Conservation (phyloP, 1,140 invertebrate genomes). For the Drosophila lacertosa region DNA sequence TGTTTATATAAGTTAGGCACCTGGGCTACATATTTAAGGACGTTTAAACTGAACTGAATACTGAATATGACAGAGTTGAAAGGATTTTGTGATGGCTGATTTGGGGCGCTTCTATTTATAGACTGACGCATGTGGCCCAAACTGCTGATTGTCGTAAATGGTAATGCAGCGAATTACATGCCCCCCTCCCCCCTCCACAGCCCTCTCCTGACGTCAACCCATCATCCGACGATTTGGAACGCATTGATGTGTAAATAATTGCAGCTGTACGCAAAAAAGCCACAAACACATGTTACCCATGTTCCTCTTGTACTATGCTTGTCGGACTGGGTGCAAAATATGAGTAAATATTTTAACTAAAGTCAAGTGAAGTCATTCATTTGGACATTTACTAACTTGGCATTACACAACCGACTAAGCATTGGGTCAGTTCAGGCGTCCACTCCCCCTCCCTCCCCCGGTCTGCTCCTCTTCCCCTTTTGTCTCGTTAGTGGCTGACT, state of each 20-base stretch:
- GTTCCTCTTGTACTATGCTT: conserved; percentile 48
- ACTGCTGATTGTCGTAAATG: conserved; percentile 1
- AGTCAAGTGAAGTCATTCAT: conserved; percentile 80
- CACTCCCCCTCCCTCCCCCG: conserved; percentile 1
- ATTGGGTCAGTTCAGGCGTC: conserved; percentile 43
- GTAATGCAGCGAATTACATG: conserved; percentile 16
- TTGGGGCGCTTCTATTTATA: background rate
- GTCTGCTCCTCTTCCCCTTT: too few species aligned
- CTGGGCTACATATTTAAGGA: too few species aligned
- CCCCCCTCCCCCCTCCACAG: too few species aligned
- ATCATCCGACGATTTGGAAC: conserved; percentile 1
- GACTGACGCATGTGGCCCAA: background rate
- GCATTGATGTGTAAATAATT: conserved; percentile 75
- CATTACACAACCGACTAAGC: conserved; percentile 77
- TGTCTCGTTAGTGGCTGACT: conserved; percentile 53
- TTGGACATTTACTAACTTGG: conserved; percentile 79
- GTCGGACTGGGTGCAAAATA: conserved; percentile 45
- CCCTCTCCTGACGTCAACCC: too few species aligned
- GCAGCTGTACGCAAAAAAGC: conserved; percentile 51
- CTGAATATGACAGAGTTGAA: too few species aligned
- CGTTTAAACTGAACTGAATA: too few species aligned
- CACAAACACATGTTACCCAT: conserved; percentile 68
- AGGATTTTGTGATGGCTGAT: background rate
- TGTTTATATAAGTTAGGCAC: too few species aligned
- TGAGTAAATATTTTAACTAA: conserved; percentile 80